phyloP scores from a whole-genome alignment of 1,140 invertebrate genomes.

The Ceratoteleas bidentatus region DNA sequence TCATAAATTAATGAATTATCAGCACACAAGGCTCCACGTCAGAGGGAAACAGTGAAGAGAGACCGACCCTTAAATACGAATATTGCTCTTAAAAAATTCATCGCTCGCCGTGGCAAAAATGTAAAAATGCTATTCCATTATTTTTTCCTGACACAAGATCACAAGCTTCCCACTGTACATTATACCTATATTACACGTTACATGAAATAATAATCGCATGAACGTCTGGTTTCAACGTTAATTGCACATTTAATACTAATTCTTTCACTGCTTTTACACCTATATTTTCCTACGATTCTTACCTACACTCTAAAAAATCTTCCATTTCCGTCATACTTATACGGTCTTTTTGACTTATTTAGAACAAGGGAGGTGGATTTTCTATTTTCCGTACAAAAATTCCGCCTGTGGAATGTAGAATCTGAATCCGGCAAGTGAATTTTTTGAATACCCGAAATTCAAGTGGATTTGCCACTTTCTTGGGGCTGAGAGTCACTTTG shows the following conservation, averaged over 20 bases:
- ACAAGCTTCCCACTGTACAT: conserved; percentile 25
- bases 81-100: conserved; percentile 69
- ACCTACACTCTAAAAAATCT: too few species aligned
- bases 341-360: too few species aligned
- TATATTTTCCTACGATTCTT: too few species aligned
- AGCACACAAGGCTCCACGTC: conserved; percentile 56
- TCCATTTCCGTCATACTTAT: too few species aligned
- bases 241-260: conserved; percentile 8
- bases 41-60: conserved; percentile 63
- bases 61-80: conserved; percentile 61
- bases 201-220: conserved; percentile 33
- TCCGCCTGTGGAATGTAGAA: too few species aligned
- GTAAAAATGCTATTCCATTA: conserved; percentile 67
- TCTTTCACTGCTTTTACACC: too few species aligned
- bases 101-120: conserved; percentile 61
- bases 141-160: conserved; percentile 54
- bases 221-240: conserved; percentile 1
- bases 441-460: too few species aligned
- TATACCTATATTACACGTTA: neutral
- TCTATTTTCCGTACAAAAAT: too few species aligned
- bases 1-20: conserved; percentile 75
- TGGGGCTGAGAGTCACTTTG: too few species aligned
- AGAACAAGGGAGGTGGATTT: too few species aligned
- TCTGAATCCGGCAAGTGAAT: too few species aligned
- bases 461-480: too few species aligned